These are phyloP conservation scores for Mallotus villosus DNA, from an alignment of 2,797 vertebrate genomes.

Conservation along the genomic window DNA sequence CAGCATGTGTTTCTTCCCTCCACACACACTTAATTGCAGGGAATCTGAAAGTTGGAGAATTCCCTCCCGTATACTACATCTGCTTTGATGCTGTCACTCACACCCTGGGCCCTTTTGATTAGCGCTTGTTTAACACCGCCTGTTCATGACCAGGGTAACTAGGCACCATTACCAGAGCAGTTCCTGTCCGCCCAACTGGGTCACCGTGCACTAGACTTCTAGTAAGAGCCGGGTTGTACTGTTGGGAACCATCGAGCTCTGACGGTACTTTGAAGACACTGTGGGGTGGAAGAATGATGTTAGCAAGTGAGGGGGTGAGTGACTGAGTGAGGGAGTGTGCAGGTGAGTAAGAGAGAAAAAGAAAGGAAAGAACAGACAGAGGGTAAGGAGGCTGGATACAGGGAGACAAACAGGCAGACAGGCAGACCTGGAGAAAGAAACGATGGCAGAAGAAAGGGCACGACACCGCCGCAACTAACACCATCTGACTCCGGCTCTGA, in stretches of 20 bases:
- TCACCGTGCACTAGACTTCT: slow-evolving; percentile 39
- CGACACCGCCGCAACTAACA: slow-evolving; percentile 54
- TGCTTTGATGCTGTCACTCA: slow-evolving; percentile 70
- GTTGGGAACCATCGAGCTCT: background rate
- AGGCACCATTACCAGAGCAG: slow-evolving; percentile 49
- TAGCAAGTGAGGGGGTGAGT: background rate
- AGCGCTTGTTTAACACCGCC: slow-evolving; percentile 50
- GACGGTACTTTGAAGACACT: background rate
- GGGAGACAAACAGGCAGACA: slow-evolving; percentile 28
- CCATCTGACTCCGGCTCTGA: slow-evolving; percentile 54
- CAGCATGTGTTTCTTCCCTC: slow-evolving; percentile 44
- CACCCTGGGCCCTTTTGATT: slow-evolving; percentile 61
- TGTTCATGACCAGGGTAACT: slow-evolving; percentile 56
- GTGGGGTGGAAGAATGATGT: background rate
- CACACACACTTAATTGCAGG: slow-evolving; percentile 62
- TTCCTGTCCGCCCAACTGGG: slow-evolving; percentile 44
- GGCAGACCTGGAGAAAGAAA: slow-evolving; percentile 43
- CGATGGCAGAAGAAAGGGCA: slow-evolving; percentile 50
- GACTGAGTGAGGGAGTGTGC: background rate
- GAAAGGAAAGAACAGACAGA: background rate
- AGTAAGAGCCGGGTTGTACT: slow-evolving; percentile 25
- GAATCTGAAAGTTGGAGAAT: slow-evolving; percentile 58
- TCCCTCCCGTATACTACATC: slow-evolving; percentile 52
- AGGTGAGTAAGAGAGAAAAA: background rate
- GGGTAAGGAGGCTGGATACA: background rate